A percentile compares a stretch with the other conserved stretches of the same genome.
phyloP scores from a whole-genome alignment of 2,797 vertebrate species.

The Philypnodon macrostomus region DNA sequence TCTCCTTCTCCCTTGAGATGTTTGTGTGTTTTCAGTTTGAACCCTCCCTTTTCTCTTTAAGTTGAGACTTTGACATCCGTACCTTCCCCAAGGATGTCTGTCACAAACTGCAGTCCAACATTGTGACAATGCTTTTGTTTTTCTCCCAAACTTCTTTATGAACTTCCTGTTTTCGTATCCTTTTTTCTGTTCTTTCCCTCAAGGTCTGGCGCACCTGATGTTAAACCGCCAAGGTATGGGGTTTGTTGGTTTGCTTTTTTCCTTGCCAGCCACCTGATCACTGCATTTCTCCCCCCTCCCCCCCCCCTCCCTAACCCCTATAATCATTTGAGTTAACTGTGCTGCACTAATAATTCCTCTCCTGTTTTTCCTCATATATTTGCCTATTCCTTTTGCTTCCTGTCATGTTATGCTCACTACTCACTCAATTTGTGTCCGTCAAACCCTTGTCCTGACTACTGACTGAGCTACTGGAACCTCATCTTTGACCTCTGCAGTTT shows the following conservation, averaged over 20 bases:
- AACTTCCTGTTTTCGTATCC: slow-evolving; percentile 88
- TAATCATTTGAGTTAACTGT: slow-evolving; percentile 72
- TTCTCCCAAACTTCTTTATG: slow-evolving; percentile 82
- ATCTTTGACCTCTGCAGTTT: slow-evolving; percentile 81
- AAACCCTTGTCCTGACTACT: slow-evolving; percentile 84
- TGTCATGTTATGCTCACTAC: slow-evolving; percentile 81
- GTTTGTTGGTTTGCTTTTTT: slow-evolving; percentile 83
- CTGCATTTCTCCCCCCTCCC: slow-evolving; percentile 50
- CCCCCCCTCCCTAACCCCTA: no score
- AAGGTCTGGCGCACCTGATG: slow-evolving; percentile 98
- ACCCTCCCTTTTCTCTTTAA: slow-evolving; percentile 64
- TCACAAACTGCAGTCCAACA: slow-evolving; percentile 88
- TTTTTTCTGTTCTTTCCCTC: slow-evolving; percentile 90
- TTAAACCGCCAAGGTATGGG: slow-evolving; percentile 98
- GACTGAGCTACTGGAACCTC: slow-evolving; percentile 82
- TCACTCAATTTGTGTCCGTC: slow-evolving; percentile 82
- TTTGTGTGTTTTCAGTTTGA: slow-evolving; percentile 78
- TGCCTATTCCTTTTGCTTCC: slow-evolving; percentile 75
- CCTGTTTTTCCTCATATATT: slow-evolving; percentile 69
- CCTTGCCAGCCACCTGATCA: slow-evolving; percentile 70
- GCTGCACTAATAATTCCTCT: slow-evolving; percentile 77
- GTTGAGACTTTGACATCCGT: slow-evolving; percentile 83
- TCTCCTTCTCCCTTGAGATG: slow-evolving; percentile 75
- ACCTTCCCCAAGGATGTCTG: slow-evolving; percentile 84
- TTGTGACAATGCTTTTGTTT: slow-evolving; percentile 86